Conservation (phyloP, 2,888 invertebrate genomes). For the Parnassius apollo region DNA sequence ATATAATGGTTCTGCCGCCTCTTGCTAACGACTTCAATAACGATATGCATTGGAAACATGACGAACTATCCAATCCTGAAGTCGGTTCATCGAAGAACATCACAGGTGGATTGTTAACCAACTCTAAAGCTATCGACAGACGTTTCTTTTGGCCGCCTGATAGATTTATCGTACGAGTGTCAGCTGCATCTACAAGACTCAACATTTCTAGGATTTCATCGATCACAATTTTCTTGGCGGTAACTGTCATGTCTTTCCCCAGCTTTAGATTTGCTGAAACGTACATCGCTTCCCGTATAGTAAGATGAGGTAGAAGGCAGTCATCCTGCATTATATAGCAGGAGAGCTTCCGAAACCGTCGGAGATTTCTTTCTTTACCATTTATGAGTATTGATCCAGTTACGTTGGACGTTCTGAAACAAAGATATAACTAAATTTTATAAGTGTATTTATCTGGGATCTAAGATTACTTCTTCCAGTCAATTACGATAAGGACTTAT, state of each 20-base stretch:
- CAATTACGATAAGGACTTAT: too few species aligned
- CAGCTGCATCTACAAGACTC: conserved; percentile 88
- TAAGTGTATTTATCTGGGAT: not conserved
- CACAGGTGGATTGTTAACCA: conserved; percentile 97
- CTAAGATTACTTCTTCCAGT: too few species aligned
- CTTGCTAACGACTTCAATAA: conserved; percentile 93
- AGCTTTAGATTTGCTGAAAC: conserved; percentile 96
- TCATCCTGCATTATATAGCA: conserved; percentile 99
- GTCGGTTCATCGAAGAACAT: conserved; percentile 99
- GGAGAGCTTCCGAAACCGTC: conserved; percentile 94
- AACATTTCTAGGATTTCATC: conserved; percentile 93
- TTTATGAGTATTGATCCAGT: conserved; percentile 93
- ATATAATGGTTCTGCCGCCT: conserved; percentile 94
- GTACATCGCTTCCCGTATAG: conserved; percentile 95
- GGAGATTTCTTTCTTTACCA: conserved; percentile 91
- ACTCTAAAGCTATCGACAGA: conserved; percentile 93
- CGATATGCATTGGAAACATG: conserved; percentile 95
- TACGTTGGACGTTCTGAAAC: conserved; percentile 89
- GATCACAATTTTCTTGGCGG: conserved; percentile 89
- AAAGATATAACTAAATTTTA: not conserved
- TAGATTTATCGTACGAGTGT: conserved; percentile 89
- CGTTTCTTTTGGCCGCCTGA: conserved; percentile 96
- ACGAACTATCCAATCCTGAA: conserved; percentile 95
- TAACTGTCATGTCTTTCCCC: conserved; percentile 86
- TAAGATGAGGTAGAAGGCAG: conserved; percentile 92